Percentiles rank a stretch among this genome's conserved stretches.
phyloP scores from a whole-genome alignment of 2,888 invertebrate genomes.

The Petrolisthes cinctipes region DNA sequence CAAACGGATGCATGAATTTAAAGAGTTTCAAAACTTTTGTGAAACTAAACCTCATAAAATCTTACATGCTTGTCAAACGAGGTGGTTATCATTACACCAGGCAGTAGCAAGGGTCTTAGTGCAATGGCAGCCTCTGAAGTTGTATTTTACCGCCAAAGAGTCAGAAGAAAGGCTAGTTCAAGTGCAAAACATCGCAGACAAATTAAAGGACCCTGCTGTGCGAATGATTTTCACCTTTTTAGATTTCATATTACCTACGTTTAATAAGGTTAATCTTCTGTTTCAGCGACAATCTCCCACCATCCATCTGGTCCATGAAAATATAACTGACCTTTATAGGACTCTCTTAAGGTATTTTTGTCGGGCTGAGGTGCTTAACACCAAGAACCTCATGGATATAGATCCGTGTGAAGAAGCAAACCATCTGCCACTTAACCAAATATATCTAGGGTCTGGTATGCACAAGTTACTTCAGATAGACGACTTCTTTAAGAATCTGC shows the following conservation, averaged over 20 bases:
- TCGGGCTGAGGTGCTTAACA: neutral
- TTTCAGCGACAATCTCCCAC: neutral
- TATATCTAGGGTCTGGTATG: neutral
- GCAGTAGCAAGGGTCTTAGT: neutral
- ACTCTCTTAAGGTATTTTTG: neutral
- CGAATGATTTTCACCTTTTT: neutral
- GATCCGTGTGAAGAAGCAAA: neutral
- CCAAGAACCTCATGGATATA: neutral
- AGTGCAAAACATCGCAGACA: neutral
- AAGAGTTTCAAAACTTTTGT: neutral
- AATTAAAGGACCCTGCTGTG: neutral
- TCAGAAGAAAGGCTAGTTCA: neutral
- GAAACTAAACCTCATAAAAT: constrained; percentile 22
- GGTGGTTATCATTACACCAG: neutral
- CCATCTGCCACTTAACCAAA: neutral
- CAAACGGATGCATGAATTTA: neutral
- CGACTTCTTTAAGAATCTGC: rapidly evolving
- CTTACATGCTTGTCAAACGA: constrained; percentile 12
- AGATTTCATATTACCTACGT: neutral
- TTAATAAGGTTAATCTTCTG: neutral
- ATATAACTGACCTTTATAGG: neutral
- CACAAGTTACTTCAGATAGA: neutral
- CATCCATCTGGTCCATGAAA: neutral
- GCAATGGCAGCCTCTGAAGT: neutral
- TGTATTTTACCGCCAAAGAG: neutral